Percentiles rank a stretch among this genome's conserved stretches.
These are phyloP conservation scores for Setipinna tenuifilis DNA, from an alignment of 2,797 vertebrate species.

Conservation along the genomic window DNA sequence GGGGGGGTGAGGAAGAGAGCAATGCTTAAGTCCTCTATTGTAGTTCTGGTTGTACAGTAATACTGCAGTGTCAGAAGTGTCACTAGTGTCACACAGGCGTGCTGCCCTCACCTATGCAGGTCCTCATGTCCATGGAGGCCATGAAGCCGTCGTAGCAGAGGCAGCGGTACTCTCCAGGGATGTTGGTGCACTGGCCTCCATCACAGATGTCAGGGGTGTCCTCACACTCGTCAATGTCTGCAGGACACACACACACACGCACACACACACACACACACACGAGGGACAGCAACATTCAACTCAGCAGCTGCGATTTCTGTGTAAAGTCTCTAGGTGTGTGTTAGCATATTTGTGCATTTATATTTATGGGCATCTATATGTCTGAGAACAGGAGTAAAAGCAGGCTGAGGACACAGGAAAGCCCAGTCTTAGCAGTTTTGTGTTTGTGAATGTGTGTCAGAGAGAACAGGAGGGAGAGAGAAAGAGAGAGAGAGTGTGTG, in stretches of 20 bases:
- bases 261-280: background rate
- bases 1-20: no score
- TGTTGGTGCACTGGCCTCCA: conserved; percentile 89
- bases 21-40: background rate
- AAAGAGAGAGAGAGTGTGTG: background rate
- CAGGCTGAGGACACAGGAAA: no score
- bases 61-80: background rate
- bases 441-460: background rate
- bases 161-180: conserved; percentile 89
- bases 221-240: conserved; percentile 94
- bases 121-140: conserved; percentile 89
- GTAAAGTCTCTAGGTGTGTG: background rate
- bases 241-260: background rate
- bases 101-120: conserved; percentile 83
- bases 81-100: background rate
- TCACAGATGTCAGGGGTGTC: conserved; percentile 90
- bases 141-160: conserved; percentile 91
- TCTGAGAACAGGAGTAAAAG: background rate
- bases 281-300: background rate
- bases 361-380: background rate
- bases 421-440: no score
- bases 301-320: background rate
- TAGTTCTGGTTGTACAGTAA: background rate
- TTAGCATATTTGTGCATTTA: background rate
- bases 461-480: background rate